Evolutionary conservation across 2,888 invertebrate species (phyloP).

Genomic region (Cordilura impudica): DNA sequence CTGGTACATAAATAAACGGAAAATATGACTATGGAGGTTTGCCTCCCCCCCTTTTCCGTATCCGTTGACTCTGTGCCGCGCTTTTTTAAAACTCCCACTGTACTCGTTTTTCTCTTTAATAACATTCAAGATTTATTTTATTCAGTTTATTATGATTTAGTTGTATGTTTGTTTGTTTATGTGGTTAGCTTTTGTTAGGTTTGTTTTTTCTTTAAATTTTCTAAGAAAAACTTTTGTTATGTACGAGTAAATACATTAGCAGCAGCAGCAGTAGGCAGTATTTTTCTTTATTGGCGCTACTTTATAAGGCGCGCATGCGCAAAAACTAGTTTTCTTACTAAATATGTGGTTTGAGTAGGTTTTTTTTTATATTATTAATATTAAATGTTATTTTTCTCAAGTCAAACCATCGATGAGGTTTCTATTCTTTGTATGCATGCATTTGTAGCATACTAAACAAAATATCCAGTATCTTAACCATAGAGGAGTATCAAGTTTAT

Average conservation of each 20-base stretch:
- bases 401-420: background rate
- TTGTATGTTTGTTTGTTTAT: too few relatives aligned
- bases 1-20: background rate
- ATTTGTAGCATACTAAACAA: background rate
- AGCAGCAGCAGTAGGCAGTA: constrained; percentile 1
- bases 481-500: constrained; percentile 30
- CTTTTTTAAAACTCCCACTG: background rate
- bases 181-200: too few relatives aligned
- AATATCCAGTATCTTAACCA: constrained; percentile 28
- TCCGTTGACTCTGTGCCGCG: background rate
- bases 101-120: background rate
- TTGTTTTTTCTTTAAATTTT: constrained; percentile 19
- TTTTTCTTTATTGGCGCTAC: background rate
- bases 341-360: background rate
- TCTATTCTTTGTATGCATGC: background rate
- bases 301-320: constrained; percentile 12
- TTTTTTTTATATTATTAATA: background rate
- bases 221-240: constrained; percentile 34
- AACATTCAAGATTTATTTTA: constrained; percentile 37
- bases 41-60: background rate
- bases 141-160: constrained; percentile 16
- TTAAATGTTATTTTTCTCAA: background rate
- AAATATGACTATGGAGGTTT: too few relatives aligned
- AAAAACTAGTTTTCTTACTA: constrained; percentile 7
- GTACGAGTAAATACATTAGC: too few relatives aligned